Base-by-base conservation (phyloP, 2,113 vertebrate genomes). In the Vidua macroura region DNA sequence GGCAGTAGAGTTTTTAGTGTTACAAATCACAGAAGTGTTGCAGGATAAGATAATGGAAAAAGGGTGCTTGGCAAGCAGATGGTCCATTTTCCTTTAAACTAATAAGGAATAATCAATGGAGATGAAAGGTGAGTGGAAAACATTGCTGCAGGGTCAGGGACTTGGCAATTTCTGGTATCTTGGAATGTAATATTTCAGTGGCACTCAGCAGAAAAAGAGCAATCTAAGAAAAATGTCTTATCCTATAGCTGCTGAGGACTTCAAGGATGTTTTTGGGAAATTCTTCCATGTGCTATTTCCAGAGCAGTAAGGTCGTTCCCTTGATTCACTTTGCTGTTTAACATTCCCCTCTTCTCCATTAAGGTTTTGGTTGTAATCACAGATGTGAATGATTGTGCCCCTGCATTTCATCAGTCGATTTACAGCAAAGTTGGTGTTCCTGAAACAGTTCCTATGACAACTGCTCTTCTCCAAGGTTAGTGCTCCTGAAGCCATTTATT, bases 381-480 rank as follows among this genome's bases (percentile, higher is more conserved):
- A 37, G 98, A 99, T 69, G 98, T 98, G 92, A 99, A 99, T 48
- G 98, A 98, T 95, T 99, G 98, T 48, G 97, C 98, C 60, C 98
- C 98, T 1, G 98, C 99, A 97, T 99, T 99, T 96, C 97, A 98
- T 80, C 98, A 98, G 97, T 98, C 98, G 9, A 98, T 99, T 93
- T 99, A 98, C 97, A 99, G 97, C 97, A 98, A 98, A 96, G 97
- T 98, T 4, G 97, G 96, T 33, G 98, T 99, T 74, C 98, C 98
- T 33, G 98, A 99, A 97, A 98, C 98, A 7, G 98, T 99, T 96
- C 97, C 98, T 77, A 98, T 98, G 67, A 98, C 98, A 92, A 99
- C 99, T 27, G 98, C 98, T 15, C 98, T 99, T 93, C 95, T 99
- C 72, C 99, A 99, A 98, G 99, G 99, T 98, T 96, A 96, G 97